Percentiles rank a stretch among this genome's conserved stretches.
Evolutionary conservation across 2,888 invertebrate genomes (phyloP).

Genomic region (Monochamus alternatus): DNA sequence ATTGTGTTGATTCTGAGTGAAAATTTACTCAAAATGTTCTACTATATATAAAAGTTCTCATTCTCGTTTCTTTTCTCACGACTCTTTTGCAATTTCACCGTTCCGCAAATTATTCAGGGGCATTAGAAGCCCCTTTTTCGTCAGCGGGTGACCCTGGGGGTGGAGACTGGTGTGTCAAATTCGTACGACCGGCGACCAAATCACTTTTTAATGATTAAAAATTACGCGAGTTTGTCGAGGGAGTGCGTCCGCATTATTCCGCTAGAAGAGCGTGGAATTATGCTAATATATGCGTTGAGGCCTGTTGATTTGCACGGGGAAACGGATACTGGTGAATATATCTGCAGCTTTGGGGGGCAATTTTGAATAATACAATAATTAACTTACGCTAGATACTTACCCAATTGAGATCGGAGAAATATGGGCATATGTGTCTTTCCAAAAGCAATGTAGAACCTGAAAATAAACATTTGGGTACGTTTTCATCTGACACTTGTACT

Average conservation of each 20-base stretch:
- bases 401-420: no score
- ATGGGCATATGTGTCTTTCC: no score
- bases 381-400: no score
- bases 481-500: no score
- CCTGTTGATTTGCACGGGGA: neutral
- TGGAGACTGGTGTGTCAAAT: slow-evolving; percentile 49
- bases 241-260: slow-evolving; percentile 38
- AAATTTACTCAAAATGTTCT: no score
- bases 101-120: slow-evolving; percentile 15
- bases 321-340: neutral
- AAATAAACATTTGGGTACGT: no score
- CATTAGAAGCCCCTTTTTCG: slow-evolving; percentile 19
- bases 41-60: no score
- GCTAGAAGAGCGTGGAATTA: slow-evolving; percentile 40
- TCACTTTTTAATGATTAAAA: slow-evolving; percentile 52
- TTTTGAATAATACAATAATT: neutral
- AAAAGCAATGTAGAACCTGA: no score
- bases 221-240: slow-evolving; percentile 45
- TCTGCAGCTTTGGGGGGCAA: neutral
- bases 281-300: slow-evolving; percentile 44
- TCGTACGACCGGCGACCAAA: slow-evolving; percentile 43
- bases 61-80: slow-evolving; percentile 10
- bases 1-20: no score
- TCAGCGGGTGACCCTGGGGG: slow-evolving; percentile 17
- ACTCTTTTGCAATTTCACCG: slow-evolving; percentile 6